Evolutionary conservation across 1,140 invertebrate genomes (phyloP), one percentile per base, ranked within the genome.

Genomic region (Nasonia vitripennis): DNA sequence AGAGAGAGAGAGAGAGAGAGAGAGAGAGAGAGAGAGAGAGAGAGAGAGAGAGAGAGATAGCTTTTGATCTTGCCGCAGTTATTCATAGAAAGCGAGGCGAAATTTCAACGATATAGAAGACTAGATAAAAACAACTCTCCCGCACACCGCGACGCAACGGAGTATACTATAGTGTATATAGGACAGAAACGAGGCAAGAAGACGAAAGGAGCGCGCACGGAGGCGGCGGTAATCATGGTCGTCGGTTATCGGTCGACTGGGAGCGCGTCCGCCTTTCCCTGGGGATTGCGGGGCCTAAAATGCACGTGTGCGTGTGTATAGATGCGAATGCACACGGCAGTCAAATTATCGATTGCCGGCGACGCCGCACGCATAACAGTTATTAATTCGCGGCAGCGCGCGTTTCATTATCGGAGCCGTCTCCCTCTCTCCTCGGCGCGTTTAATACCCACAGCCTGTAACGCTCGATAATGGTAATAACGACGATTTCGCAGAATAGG

Each of bases 381-480:
- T 82, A 82, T 55, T 82, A 82, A 82, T 82, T 82, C 80, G 80
- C 48, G 17, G 55, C 55, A 62, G 20, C 74, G 41, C 67, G 68
- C 68, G 80, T 82, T 82, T 82, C 80, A 81, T 81, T 71, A 81
- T 81, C 37, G 79, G 12, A 80, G 27, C 27, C 48, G 51, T 62
- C 3, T 34, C 48, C n/a, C n/a, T 10, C 20, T 17, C 31, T 5
- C 48, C 23, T 20, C 14, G 37, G 11, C 37, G 11, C 37, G 37
- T 71, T 81, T 34, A 41, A 83, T 62, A 77, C n/a, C 80, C 41
- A 75, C 41, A 45, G 41, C 9, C 34, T 75, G 14, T 68, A 77
- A 48, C 51, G 80, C 62, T 82, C 51, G 20, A 80, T 86, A 71
- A 81, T 78, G 74, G 51, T 77, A 71, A 45, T 62, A 80, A 75